Evolutionary conservation across 2,797 vertebrate genomes (phyloP).

Genomic region (Gymnothorax javanicus): DNA sequence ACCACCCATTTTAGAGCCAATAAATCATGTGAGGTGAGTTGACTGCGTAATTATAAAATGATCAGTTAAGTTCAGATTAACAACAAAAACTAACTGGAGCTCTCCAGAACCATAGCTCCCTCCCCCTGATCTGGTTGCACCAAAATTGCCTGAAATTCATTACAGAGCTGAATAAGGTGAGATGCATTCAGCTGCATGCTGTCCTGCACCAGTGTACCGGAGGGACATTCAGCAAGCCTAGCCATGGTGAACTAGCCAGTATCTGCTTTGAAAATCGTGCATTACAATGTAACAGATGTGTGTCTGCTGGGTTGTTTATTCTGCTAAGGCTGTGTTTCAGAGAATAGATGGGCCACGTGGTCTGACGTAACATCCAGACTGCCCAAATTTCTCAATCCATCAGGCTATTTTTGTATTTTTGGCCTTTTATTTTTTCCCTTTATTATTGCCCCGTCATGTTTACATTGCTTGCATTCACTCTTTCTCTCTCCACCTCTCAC

Average conservation of each 20-base stretch:
- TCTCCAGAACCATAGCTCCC: too few relatives aligned
- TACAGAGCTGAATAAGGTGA: background rate
- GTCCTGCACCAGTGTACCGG: background rate
- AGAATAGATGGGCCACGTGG: background rate
- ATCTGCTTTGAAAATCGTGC: background rate
- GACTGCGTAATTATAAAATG: too few relatives aligned
- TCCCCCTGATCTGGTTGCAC: background rate
- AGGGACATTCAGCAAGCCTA: background rate
- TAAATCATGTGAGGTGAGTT: too few relatives aligned
- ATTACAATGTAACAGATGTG: background rate
- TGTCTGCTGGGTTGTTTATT: background rate
- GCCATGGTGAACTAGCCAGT: background rate
- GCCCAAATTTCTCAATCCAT: background rate
- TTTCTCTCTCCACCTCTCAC: conserved; percentile 19
- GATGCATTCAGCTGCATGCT: background rate
- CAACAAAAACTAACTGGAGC: too few relatives aligned
- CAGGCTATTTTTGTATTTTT: conserved; percentile 28
- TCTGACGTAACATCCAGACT: background rate
- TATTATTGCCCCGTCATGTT: background rate
- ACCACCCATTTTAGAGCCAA: too few relatives aligned
- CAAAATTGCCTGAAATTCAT: background rate
- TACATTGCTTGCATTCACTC: background rate
- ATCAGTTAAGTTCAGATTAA: too few relatives aligned
- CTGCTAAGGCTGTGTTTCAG: background rate
- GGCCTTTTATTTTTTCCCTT: background rate